Percentiles rank a stretch among this genome's conserved stretches.
Conservation (phyloP, 2,113 vertebrate genomes). For the Anseranas semipalmata region DNA sequence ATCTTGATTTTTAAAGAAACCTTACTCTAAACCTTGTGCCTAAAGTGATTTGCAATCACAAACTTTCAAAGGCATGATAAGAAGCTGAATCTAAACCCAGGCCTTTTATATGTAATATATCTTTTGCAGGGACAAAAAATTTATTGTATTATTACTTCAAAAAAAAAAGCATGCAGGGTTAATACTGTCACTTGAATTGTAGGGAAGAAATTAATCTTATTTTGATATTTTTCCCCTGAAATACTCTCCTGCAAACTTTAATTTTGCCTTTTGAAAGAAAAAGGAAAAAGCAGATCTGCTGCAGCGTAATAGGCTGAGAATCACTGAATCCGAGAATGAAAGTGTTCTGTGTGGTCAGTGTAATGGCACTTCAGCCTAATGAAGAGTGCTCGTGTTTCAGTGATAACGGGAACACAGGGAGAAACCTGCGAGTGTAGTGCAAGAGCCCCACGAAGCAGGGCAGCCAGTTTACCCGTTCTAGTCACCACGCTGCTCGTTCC, state of each 20-base stretch:
- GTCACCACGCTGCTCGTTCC: neutral
- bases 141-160: neutral
- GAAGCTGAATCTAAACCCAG: neutral
- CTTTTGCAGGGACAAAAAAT: neutral
- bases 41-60: neutral
- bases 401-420: neutral
- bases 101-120: neutral
- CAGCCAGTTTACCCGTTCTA: neutral
- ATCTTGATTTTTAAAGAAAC: neutral
- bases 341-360: neutral
- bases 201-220: neutral
- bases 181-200: neutral
- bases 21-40: neutral
- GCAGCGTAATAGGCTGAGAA: neutral
- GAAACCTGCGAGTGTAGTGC: neutral
- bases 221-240: neutral
- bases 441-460: neutral
- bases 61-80: neutral
- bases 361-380: slow-evolving; percentile 23
- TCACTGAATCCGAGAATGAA: neutral
- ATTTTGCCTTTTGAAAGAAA: neutral
- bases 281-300: neutral
- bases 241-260: neutral
- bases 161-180: neutral
- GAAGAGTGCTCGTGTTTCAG: slow-evolving; percentile 7